phyloP scores from a whole-genome alignment of 2,888 invertebrate species.

The Ypsolopha sequella region DNA sequence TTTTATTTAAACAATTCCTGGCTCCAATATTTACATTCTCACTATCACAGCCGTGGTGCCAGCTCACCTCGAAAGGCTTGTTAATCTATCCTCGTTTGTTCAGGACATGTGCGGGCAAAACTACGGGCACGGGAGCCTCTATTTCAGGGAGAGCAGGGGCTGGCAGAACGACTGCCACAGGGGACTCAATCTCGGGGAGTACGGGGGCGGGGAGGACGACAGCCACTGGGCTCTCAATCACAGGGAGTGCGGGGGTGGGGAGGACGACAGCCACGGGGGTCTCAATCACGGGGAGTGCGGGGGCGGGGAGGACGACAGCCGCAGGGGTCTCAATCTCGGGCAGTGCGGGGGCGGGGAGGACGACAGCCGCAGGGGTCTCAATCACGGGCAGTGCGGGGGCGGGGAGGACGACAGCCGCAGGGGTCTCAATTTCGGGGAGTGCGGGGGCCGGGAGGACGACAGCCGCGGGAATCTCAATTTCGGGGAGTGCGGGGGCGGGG shows the following conservation, averaged over 20 bases:
- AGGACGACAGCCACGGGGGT: constrained; percentile 7
- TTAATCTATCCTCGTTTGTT: too few relatives aligned
- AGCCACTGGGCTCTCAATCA: not conserved
- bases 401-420: constrained; percentile 8
- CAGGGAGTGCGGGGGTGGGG: constrained; percentile 7
- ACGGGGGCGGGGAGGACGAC: constrained; percentile 6
- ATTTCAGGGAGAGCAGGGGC: constrained; percentile 6
- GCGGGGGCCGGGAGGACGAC: constrained; percentile 8
- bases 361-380: constrained; percentile 5
- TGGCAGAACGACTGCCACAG: constrained; percentile 8
- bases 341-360: constrained; percentile 8
- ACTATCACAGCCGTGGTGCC: not conserved
- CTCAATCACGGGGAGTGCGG: constrained; percentile 8
- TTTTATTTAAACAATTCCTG: too few relatives aligned
- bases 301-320: constrained; percentile 4
- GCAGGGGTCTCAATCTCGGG: constrained; percentile 9
- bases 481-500: constrained; percentile 8
- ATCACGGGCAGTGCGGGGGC: constrained; percentile 8
- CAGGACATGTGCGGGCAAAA: not conserved
- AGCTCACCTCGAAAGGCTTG: not conserved
- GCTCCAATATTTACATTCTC: not conserved
- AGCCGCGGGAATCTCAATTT: constrained; percentile 5
- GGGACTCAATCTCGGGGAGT: constrained; percentile 7
- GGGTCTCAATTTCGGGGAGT: constrained; percentile 1
- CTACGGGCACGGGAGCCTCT: not conserved